A percentile compares a stretch with the other conserved stretches of the same genome.
Conservation (phyloP, 2,113 vertebrate species). For the Lanius ludovicianus region DNA sequence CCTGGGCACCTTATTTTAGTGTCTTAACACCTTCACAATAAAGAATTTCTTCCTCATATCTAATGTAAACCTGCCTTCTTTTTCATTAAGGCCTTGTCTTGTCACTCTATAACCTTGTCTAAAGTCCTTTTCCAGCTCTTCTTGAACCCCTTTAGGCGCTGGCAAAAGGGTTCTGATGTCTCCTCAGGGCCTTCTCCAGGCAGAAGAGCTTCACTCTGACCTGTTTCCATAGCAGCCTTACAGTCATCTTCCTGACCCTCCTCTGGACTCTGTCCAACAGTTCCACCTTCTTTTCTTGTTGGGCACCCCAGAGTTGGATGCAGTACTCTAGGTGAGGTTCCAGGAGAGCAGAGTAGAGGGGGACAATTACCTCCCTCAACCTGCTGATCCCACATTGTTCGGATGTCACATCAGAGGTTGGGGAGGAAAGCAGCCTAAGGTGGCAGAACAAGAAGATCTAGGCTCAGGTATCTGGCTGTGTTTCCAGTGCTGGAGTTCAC, state of each 20-base stretch:
- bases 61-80: background rate
- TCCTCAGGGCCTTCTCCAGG: background rate
- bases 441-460: rapidly evolving
- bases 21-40: background rate
- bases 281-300: background rate
- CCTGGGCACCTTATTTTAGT: too few species aligned
- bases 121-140: background rate
- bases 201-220: background rate
- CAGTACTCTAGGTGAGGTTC: background rate
- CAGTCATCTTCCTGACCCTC: background rate
- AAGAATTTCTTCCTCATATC: background rate
- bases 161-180: background rate
- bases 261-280: background rate
- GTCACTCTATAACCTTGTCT: background rate
- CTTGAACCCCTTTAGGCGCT: background rate
- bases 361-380: background rate
- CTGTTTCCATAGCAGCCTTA: background rate
- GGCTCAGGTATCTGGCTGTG: background rate
- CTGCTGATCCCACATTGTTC: background rate
- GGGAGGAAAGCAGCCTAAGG: background rate
- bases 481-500: background rate
- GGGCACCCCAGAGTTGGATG: background rate
- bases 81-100: background rate
- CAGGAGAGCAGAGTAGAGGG: background rate
- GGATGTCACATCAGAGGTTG: rapidly evolving